A percentile compares a stretch with the other conserved stretches of the same genome.
These are phyloP conservation scores for Rhinogobius similis DNA, from an alignment of 2,113 vertebrate genomes.

Conservation along the genomic window DNA sequence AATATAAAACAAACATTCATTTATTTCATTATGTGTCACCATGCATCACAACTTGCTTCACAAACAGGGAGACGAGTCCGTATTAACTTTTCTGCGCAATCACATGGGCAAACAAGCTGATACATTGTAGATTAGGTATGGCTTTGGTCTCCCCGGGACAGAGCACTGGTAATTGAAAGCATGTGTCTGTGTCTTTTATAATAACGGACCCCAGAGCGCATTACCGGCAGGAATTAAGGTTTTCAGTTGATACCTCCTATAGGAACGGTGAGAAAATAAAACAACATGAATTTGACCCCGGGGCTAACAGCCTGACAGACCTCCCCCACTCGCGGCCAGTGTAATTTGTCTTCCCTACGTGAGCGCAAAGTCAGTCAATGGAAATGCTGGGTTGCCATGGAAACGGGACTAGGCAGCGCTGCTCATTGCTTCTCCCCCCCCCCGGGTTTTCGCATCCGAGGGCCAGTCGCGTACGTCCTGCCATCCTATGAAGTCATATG, in stretches of 20 bases:
- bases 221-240: conserved; percentile 62
- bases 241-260: conserved; percentile 67
- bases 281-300: conserved; percentile 77
- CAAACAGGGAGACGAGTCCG: background rate
- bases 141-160: conserved; percentile 33
- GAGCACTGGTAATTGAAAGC: conserved; percentile 58
- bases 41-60: background rate
- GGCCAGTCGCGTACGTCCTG: conserved; percentile 69
- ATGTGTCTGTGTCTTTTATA: conserved; percentile 58
- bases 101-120: conserved; percentile 24
- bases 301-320: conserved; percentile 78
- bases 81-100: conserved; percentile 16
- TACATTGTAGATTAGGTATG: conserved; percentile 30
- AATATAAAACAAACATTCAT: no score
- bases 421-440: conserved; percentile 44
- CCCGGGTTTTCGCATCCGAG: conserved; percentile 21
- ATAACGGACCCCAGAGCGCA: conserved; percentile 45
- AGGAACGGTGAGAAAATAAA: conserved; percentile 78
- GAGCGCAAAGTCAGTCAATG: conserved; percentile 81
- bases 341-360: conserved; percentile 82
- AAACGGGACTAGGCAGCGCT: conserved; percentile 74
- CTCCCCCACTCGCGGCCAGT: conserved; percentile 70
- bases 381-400: conserved; percentile 80
- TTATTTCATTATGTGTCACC: background rate
- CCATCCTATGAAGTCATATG: conserved; percentile 75